Percentiles rank a stretch among this genome's conserved stretches.
phyloP scores from a whole-genome alignment of 1,140 invertebrate genomes.

The Melanaphis sacchari region DNA sequence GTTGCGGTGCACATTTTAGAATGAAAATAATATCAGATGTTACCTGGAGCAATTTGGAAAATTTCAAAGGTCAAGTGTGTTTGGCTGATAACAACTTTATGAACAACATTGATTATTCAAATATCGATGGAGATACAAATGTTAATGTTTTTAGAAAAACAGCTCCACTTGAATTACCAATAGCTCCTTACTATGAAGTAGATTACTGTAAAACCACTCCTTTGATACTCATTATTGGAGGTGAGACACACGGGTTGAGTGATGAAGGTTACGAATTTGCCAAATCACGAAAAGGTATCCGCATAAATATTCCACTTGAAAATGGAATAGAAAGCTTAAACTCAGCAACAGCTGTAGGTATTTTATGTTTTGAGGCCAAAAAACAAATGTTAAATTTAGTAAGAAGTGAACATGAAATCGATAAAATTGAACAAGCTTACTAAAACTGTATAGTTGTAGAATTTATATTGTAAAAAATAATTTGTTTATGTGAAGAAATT shows the following conservation, averaged over 20 bases:
- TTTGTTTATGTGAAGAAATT: not conserved
- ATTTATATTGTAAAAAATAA: not conserved
- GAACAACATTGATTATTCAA: slow-evolving; percentile 60
- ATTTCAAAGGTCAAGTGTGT: slow-evolving; percentile 61
- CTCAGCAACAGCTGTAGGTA: slow-evolving; percentile 77
- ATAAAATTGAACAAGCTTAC: not conserved
- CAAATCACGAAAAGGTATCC: slow-evolving; percentile 67
- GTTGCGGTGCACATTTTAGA: slow-evolving; percentile 83
- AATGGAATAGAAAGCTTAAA: slow-evolving; percentile 87
- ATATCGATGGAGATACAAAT: slow-evolving; percentile 25
- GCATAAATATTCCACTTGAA: slow-evolving; percentile 80
- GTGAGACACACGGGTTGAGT: slow-evolving; percentile 88
- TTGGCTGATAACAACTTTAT: slow-evolving; percentile 61
- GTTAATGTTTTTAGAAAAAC: slow-evolving; percentile 58
- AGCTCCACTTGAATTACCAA: slow-evolving; percentile 64
- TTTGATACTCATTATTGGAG: slow-evolving; percentile 78
- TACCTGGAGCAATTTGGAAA: slow-evolving; percentile 72
- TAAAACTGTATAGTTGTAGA: not conserved
- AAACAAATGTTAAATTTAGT: slow-evolving; percentile 66
- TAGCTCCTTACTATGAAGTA: slow-evolving; percentile 72
- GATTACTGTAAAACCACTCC: slow-evolving; percentile 67
- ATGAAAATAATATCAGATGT: slow-evolving; percentile 72
- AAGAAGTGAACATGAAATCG: not conserved
- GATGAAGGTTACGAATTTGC: slow-evolving; percentile 70
- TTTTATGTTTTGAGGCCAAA: slow-evolving; percentile 86